phyloP scores from a whole-genome alignment of 2,888 invertebrate genomes.

The Tipula confusa region DNA sequence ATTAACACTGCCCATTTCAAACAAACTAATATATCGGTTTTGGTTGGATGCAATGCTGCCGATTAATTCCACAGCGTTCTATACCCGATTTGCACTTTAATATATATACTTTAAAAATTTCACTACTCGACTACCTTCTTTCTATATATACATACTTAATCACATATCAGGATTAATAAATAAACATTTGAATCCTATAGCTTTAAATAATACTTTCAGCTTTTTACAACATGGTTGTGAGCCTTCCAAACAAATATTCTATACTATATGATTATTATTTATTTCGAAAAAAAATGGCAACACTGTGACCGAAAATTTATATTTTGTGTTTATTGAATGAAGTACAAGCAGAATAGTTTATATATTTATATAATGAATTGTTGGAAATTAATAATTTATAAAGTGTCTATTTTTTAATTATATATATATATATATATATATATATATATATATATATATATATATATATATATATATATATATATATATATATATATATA shows the following conservation, averaged over 20 bases:
- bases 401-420: constrained; percentile 3
- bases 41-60: neutral
- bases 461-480: no score
- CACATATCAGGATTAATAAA: neutral
- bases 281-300: neutral
- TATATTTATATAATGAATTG: neutral
- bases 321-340: neutral
- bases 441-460: neutral
- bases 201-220: neutral
- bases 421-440: neutral
- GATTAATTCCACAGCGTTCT: neutral
- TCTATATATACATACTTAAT: neutral
- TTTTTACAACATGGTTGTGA: neutral
- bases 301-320: neutral
- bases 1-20: neutral
- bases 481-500: no score
- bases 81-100: neutral
- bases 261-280: neutral
- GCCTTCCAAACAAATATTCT: neutral
- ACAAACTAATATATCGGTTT: neutral
- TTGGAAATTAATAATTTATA: neutral
- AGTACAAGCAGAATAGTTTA: neutral
- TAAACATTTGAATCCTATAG: neutral
- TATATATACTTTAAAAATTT: neutral
- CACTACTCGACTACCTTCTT: neutral